phyloP scores from a whole-genome alignment of 2,113 vertebrate species.

The Epinephelus fuscoguttatus region DNA sequence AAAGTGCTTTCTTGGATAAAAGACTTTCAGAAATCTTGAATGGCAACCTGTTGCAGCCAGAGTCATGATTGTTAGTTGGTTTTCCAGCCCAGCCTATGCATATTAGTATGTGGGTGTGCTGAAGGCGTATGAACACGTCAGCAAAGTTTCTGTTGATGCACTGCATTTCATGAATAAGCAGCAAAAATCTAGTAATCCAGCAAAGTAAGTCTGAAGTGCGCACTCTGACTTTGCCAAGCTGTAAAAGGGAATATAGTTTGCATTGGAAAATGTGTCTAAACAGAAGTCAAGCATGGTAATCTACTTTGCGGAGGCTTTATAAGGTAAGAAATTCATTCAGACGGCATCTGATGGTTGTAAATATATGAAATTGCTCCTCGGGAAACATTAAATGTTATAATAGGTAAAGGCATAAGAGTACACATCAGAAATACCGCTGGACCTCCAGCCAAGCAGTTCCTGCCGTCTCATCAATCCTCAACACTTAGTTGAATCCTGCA shows the following conservation, averaged over 20 bases:
- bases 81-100: too few species aligned
- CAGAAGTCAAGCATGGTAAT: background rate
- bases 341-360: conserved; percentile 25
- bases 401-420: conserved; percentile 21
- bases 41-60: background rate
- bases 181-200: conserved; percentile 6
- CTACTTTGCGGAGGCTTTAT: conserved; percentile 9
- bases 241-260: conserved; percentile 27
- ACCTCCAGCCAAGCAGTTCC: conserved; percentile 7
- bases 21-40: background rate
- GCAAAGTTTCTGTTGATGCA: conserved; percentile 6
- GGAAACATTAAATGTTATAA: conserved; percentile 29
- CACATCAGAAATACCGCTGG: conserved; percentile 22
- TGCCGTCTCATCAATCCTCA: conserved; percentile 37
- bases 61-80: background rate
- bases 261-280: conserved; percentile 29
- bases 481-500: conserved; percentile 2
- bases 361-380: conserved; percentile 14
- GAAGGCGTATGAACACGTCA: background rate
- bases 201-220: background rate
- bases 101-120: background rate
- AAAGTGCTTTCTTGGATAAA: background rate
- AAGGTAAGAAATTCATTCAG: conserved; percentile 32
- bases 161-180: conserved; percentile 1
- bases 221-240: background rate